Base-by-base conservation (phyloP, 2,113 vertebrate species). In the Cololabis saira region DNA sequence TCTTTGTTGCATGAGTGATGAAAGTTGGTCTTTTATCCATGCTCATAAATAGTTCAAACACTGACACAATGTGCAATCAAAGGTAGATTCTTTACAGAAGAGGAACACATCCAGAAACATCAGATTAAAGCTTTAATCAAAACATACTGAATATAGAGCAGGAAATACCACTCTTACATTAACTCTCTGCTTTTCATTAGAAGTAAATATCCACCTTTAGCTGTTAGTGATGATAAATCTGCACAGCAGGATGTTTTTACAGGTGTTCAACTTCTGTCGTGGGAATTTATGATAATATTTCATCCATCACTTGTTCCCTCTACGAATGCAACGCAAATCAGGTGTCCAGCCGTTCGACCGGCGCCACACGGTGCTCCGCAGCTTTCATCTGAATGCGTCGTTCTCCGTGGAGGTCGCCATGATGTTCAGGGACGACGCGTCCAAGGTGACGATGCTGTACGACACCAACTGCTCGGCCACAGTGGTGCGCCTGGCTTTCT, bases 381-480 rank as follows among this genome's bases (percentile, higher is more conserved):
- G 56, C 19, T 57, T 80, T 67, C 67, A 70, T n/a, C 48, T 67
- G 52, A 62, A 73, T 37, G 33, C 33, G 1, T 7, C 33, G 10
- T 7, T 9, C 48, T 52, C 13, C 4, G 21, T 43, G 61, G 81
- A 79, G 16, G 67, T 69, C 2, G 9, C 50, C 50, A 68, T 76
- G 76, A 71, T 67, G 53, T 63, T 67, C 49, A 44, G 66, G 19
- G 66, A 57, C 1, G 69, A 83, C 40, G 57, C 73, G 0, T 68
- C 44, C 0, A 66, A 75, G 67, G 58, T 71, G 49, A 70, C 49
- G 72, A 74, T 78, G 81, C 64, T 67, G 12, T 71, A 78, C 1
- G 68, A 81, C 58, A 78, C 76, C 42, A 72, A 67, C 61, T 81
- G 71, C 47, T 81, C 68, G 0, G 54, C 61, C 45, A 61, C 54